Percentiles rank a stretch among this genome's conserved stretches.
Conservation (phyloP, 2,888 invertebrate genomes). For the Dendrolimus houi region DNA sequence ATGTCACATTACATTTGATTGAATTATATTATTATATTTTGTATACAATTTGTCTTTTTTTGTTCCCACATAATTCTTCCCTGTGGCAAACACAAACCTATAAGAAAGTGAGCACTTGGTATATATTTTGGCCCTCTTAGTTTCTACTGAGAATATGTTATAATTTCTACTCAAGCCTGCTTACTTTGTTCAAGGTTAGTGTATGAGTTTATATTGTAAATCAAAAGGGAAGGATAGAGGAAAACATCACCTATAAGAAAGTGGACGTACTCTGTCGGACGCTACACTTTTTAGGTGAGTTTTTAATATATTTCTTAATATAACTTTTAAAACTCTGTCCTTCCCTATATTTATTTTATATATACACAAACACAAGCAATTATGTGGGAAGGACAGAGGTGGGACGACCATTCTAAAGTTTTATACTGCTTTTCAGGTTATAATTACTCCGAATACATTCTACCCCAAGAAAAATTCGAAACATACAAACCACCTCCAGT, state of each 20-base stretch:
- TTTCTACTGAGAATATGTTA: too few relatives aligned
- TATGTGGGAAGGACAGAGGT: conserved; percentile 70
- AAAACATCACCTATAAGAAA: conserved; percentile 65
- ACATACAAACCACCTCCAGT: conserved; percentile 49
- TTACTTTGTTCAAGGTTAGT: neutral
- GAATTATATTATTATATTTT: conserved; percentile 51
- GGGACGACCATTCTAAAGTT: conserved; percentile 5
- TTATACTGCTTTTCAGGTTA: conserved; percentile 47
- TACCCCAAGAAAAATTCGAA: conserved; percentile 31
- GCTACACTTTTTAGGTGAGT: conserved; percentile 72
- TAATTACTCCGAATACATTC: conserved; percentile 32
- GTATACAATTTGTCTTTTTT: conserved; percentile 33
- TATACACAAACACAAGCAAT: conserved; percentile 11
- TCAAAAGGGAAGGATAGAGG: conserved; percentile 68
- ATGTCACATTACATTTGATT: conserved; percentile 21
- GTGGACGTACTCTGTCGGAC: conserved; percentile 51
- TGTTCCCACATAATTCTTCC: conserved; percentile 55
- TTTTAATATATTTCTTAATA: conserved; percentile 30
- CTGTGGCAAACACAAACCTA: conserved; percentile 20
- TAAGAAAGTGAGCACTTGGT: too few relatives aligned
- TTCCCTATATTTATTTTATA: conserved; percentile 64
- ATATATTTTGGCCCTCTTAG: too few relatives aligned
- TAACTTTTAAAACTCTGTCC: conserved; percentile 73
- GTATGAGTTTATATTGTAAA: conserved; percentile 1
- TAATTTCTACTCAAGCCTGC: too few relatives aligned